Evolutionary conservation across 2,888 invertebrate species (phyloP).

Genomic region (Podotricha telesiphe): DNA sequence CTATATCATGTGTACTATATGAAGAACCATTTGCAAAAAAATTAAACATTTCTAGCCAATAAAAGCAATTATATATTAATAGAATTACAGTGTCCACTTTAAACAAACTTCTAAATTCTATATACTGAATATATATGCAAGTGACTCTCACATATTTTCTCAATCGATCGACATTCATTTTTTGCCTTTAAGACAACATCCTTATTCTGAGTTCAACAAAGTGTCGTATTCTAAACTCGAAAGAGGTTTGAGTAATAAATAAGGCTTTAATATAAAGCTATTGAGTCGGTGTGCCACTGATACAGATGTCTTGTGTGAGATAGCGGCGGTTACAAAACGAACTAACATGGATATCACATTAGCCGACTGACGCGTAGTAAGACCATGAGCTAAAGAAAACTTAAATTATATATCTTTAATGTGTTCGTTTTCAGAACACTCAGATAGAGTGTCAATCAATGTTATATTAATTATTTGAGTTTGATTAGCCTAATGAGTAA

Average conservation of each 20-base stretch:
- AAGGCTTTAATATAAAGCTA: constrained; percentile 75
- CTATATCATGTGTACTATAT: too few relatives aligned
- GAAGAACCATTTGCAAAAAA: not conserved
- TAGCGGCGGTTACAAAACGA: constrained; percentile 76
- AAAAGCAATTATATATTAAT: not conserved
- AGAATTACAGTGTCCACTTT: not conserved
- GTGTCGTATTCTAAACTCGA: constrained; percentile 64
- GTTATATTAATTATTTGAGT: constrained; percentile 15
- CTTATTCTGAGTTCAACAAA: constrained; percentile 52
- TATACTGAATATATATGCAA: not conserved
- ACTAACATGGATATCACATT: constrained; percentile 80
- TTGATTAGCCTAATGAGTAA: constrained; percentile 24
- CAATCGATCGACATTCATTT: constrained; percentile 34
- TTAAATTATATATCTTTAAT: constrained; percentile 41
- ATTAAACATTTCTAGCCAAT: not conserved
- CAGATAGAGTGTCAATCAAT: constrained; percentile 30
- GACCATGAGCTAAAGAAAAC: constrained; percentile 50
- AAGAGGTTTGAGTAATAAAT: constrained; percentile 73
- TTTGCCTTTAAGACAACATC: constrained; percentile 48
- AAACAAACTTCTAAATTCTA: not conserved
- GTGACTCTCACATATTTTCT: constrained; percentile 30
- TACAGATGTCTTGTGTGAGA: constrained; percentile 77
- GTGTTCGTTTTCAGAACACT: constrained; percentile 26
- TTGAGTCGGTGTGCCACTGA: constrained; percentile 75
- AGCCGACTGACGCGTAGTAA: constrained; percentile 61